A percentile compares a stretch with the other conserved stretches of the same genome.
Evolutionary conservation across 2,888 invertebrate genomes (phyloP).

Genomic region (Cerastis leucographa): DNA sequence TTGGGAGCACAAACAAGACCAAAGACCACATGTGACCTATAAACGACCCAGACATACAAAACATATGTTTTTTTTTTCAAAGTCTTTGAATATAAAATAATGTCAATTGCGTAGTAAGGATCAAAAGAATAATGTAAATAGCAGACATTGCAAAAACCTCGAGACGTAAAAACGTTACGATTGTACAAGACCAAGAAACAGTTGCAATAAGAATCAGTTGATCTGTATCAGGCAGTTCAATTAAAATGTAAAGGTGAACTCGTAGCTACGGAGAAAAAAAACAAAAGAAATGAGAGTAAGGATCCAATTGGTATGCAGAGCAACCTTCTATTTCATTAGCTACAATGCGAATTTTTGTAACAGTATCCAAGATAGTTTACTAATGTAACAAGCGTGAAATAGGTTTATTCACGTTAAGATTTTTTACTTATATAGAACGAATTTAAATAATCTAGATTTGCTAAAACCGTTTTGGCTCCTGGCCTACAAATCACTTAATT

Average conservation of each 20-base stretch:
- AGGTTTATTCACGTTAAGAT: neutral
- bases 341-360: conserved; percentile 19
- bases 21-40: conserved; percentile 63
- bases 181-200: conserved; percentile 41
- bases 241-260: conserved; percentile 53
- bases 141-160: conserved; percentile 50
- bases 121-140: conserved; percentile 54
- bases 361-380: conserved; percentile 6
- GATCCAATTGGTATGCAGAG: conserved; percentile 38
- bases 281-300: conserved; percentile 35
- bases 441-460: conserved; percentile 6
- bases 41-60: conserved; percentile 53
- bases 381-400: conserved; percentile 31
- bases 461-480: conserved; percentile 2
- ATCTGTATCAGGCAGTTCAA: conserved; percentile 58
- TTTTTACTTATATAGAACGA: neutral
- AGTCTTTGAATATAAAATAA: conserved; percentile 32
- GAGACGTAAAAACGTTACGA: conserved; percentile 32
- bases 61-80: conserved; percentile 49
- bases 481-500: conserved; percentile 34
- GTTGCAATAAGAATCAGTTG: conserved; percentile 41
- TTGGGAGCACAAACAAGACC: conserved; percentile 21
- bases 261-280: conserved; percentile 34
- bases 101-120: conserved; percentile 49
- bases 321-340: conserved; percentile 32